Evolutionary conservation across 2,888 invertebrate genomes (phyloP).

Genomic region (Pandemis corylana): DNA sequence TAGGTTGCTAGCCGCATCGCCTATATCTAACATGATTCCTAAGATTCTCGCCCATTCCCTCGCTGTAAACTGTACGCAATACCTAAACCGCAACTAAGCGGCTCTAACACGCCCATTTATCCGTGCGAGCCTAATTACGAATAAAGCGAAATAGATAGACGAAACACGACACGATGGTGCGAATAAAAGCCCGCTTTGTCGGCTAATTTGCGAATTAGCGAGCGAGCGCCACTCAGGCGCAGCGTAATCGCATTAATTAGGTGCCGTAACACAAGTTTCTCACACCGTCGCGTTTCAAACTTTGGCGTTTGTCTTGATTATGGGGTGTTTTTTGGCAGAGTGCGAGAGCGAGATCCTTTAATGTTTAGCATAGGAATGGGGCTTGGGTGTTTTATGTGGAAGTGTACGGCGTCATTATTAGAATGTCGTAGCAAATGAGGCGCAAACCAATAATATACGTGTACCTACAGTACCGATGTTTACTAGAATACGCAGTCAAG

Average conservation of each 20-base stretch:
- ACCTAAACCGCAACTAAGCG: constrained; percentile 18
- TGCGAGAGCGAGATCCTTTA: background rate
- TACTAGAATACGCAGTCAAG: too few relatives aligned
- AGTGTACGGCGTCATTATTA: too few relatives aligned
- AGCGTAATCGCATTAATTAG: constrained; percentile 76
- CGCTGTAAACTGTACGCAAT: background rate
- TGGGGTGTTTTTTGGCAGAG: constrained; percentile 14
- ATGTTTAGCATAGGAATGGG: background rate
- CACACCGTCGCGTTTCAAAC: constrained; percentile 48
- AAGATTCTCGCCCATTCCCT: too few relatives aligned
- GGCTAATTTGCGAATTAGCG: constrained; percentile 78
- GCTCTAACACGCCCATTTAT: constrained; percentile 10
- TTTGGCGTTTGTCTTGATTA: constrained; percentile 36
- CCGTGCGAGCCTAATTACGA: constrained; percentile 56
- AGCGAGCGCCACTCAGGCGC: constrained; percentile 72
- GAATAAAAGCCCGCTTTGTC: constrained; percentile 71
- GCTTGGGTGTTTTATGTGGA: background rate
- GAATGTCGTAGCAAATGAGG: too few relatives aligned
- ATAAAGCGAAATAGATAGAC: constrained; percentile 67
- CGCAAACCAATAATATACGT: too few relatives aligned
- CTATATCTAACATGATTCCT: too few relatives aligned
- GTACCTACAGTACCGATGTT: too few relatives aligned
- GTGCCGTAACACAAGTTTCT: constrained; percentile 57
- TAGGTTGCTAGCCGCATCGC: too few relatives aligned
- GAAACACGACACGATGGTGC: constrained; percentile 61